Base-by-base conservation (phyloP, 1,140 invertebrate genomes). In the Diachasmimorpha longicaudata region DNA sequence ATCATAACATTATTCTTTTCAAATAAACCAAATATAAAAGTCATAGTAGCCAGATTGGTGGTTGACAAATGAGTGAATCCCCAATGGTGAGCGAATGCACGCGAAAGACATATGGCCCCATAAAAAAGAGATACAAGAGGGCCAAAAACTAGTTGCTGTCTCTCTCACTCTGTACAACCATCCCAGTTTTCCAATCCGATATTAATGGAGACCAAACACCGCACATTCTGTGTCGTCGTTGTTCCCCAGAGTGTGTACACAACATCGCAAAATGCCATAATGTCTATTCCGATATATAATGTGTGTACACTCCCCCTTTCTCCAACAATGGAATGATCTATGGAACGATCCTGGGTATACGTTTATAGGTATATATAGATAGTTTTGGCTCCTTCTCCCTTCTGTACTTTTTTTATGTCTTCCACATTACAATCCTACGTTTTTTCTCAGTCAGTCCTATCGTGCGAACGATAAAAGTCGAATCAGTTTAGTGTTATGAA, bases 131-230 rank as follows among this genome's bases (percentile, higher is more conserved):
- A 81, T 78, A 83, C 80, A 84, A 81, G 68, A 74, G 75, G 25
- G 13, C 16, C 46, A 70, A 48, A 48, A n/a, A 48, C 76, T 78
- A 72, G 23, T 44, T 37, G 5, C 21, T 36, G 16, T 25, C 48
- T 55, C 25, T 46, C n/a, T 21, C 39, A 55, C 19, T 70, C 67
- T 14, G 48, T 78, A 79, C 80, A 77, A 75, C 69, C 80, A 80
- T 63, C 79, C 81, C 81, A 81, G 80, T 75, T 69, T 78, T 79
- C 84, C 83, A 82, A 87, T 87, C 84, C 84, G 80, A 87, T 85
- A 87, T 87, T 87, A 87, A 87, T 87, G 84, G 85, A 85, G 84
- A 86, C 83, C 84, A 86, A 86, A 86, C 82, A 86, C 84, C 85
- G 79, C 84, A 84, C 82, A 82, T 84, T 84, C 79, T 83, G 81